Evolutionary conservation across 2,888 invertebrate species (phyloP), one percentile per base, ranked within the genome.

Genomic region (Cepaea hortensis): DNA sequence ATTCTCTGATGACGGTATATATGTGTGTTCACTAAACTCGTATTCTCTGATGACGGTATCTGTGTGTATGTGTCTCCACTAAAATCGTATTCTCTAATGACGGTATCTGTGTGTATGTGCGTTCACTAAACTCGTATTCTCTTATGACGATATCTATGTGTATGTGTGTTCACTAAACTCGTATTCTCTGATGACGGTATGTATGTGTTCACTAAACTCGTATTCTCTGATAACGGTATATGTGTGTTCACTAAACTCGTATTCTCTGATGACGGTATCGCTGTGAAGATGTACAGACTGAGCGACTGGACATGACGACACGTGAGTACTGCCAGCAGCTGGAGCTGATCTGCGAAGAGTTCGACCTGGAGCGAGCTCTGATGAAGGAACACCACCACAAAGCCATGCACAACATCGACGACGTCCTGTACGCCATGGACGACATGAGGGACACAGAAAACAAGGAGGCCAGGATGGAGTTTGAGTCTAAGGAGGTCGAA

Each of bases 401-500:
- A 68, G 93, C 94, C 87, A 93, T 94, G 91, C 93, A 92, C 61
- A 94, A 94, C 88, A 91, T 95, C 15, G 93, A 93, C 61, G 94
- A 94, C 87, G 94, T 95, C 84, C 89, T 94, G 73, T 94, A 94
- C 91, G 94, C 94, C 23, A 94, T 95, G 94, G 95, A 95, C 76
- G 94, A 94, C 87, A 93, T 93, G 86, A 94, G 93, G 88, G 92
- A 92, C 77, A 94, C 94, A 83, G 87, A 92, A 77, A 94, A 95
- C 84, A 92, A 89, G 73, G 94, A 94, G n/a, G 94, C 94, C 13
- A 93, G 93, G 87, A 89, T 91, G 7, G 94, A 94, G 70, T 95
- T 94, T 89, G 93, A 94, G 89, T 94, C 93, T 85, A 91, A 93
- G 90, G 89, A 93, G 62, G 94, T 95, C 91, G 95, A 95, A 89